Evolutionary conservation across 1,140 invertebrate genomes (phyloP), one percentile per base, ranked within the genome.

Genomic region (Camponotus vicinus): DNA sequence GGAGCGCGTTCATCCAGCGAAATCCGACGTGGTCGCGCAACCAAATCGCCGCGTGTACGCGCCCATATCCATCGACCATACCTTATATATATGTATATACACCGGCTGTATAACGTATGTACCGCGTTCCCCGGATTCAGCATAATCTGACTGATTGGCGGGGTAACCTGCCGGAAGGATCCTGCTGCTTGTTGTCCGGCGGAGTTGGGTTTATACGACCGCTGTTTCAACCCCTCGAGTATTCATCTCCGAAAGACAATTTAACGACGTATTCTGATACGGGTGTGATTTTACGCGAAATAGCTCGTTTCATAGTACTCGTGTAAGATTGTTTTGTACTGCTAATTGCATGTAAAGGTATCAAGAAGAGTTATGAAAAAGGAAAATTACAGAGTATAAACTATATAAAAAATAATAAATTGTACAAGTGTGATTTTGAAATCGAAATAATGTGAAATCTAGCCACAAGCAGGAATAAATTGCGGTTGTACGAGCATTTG

Each of bases 141-240:
- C 85, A 89, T 91, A 91, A 91, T 91, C 87, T 91, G 90, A 88
- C 90, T 88, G 90, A 91, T 91, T 89, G 88, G 63, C 52, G 75
- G 61, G 55, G 40, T 76, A 70, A 80, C 61, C 75, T 71, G 45
- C 63, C 64, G 61, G 59, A 67, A 85, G 70, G 82, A 66, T 77
- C 73, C 37, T 42, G 45, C 34, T 45, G 75, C 15, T 85, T 78
- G 45, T 49, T 70, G 59, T 59, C 42, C 57, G 57, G 6, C 15
- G 61, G 49, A 37, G 70, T 79, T 70, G 49, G 11, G 69, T 63
- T 75, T 75, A 52, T 55, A 32, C 15, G 34, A 42, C 67, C 57
- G 76, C 21, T 11, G 52, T 70, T 86, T 49, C 69, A 27, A 61
- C 15, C 55, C 37, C 15, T 37, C 15, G 18, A 13, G 21, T 70